Conservation (phyloP, 2,888 invertebrate species). For the Melieria crassipennis region DNA sequence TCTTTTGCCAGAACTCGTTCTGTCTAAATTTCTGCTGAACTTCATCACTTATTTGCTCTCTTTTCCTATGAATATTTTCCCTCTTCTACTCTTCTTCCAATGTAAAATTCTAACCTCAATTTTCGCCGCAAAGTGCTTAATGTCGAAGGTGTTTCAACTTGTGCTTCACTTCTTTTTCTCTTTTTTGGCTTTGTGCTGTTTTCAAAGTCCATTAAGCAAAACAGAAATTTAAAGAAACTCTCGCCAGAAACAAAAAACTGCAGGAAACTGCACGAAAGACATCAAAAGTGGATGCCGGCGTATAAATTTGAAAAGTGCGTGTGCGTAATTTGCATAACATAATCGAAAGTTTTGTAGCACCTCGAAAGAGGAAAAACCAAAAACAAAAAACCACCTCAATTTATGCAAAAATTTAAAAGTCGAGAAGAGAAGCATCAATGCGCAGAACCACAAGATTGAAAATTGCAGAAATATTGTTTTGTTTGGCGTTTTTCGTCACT, state of each 20-base stretch:
- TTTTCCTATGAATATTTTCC: background rate
- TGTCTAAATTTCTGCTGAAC: background rate
- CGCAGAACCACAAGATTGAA: too few relatives aligned
- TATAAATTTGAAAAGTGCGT: conserved; percentile 37
- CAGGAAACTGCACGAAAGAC: background rate
- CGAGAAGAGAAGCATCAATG: too few relatives aligned
- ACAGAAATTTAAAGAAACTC: background rate
- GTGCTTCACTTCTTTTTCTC: background rate
- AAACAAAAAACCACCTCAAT: background rate
- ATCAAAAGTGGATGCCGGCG: background rate
- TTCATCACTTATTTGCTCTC: background rate
- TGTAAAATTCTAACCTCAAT: too few relatives aligned
- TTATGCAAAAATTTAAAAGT: too few relatives aligned
- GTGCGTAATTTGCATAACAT: conserved; percentile 37
- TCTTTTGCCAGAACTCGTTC: background rate
- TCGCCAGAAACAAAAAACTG: too few relatives aligned
- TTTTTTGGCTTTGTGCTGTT: too few relatives aligned
- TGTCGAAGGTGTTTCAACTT: background rate
- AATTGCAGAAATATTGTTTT: background rate
- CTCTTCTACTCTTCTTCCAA: background rate
- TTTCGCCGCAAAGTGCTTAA: too few relatives aligned
- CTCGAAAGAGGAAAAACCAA: background rate
- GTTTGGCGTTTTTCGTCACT: background rate
- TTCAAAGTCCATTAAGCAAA: background rate
- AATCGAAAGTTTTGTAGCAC: conserved; percentile 35